A percentile compares a stretch with the other conserved stretches of the same genome.
Evolutionary conservation across 2,888 invertebrate genomes (phyloP).

Genomic region (Lamellibrachia columna): DNA sequence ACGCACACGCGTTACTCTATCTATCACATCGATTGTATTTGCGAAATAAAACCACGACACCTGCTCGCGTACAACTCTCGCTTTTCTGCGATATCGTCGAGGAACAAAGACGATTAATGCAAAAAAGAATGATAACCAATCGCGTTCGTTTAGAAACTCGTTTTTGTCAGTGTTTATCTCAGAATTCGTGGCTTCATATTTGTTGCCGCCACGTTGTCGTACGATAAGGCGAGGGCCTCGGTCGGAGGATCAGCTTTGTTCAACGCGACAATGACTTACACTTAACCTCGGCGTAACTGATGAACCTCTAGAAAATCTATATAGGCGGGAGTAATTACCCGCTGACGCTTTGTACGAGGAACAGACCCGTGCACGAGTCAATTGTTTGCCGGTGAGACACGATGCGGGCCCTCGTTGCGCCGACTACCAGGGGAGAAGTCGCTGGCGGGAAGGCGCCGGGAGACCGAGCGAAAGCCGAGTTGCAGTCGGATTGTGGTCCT

Average conservation of each 20-base stretch:
- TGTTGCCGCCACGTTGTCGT: neutral
- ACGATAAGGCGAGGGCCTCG: neutral
- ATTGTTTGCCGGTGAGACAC: neutral
- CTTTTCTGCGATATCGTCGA: neutral
- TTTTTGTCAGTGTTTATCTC: neutral
- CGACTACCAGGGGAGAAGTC: neutral
- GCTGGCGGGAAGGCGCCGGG: too few relatives aligned
- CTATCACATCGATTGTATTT: neutral
- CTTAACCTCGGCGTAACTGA: neutral
- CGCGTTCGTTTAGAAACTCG: neutral
- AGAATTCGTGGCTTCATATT: neutral
- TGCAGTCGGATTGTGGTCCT: too few relatives aligned
- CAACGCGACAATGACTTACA: neutral
- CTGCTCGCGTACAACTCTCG: neutral
- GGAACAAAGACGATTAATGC: neutral
- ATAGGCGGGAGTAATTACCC: neutral
- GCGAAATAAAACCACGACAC: neutral
- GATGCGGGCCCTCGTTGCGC: too few relatives aligned
- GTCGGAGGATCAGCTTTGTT: neutral
- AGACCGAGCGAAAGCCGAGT: too few relatives aligned
- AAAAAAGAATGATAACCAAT: neutral
- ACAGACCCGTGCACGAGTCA: neutral
- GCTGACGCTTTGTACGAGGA: neutral
- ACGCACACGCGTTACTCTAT: neutral
- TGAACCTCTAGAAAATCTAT: neutral